A percentile compares a stretch with the other conserved stretches of the same genome.
Evolutionary conservation across 2,888 invertebrate genomes (phyloP).

Genomic region (Chrysodeixis includens): DNA sequence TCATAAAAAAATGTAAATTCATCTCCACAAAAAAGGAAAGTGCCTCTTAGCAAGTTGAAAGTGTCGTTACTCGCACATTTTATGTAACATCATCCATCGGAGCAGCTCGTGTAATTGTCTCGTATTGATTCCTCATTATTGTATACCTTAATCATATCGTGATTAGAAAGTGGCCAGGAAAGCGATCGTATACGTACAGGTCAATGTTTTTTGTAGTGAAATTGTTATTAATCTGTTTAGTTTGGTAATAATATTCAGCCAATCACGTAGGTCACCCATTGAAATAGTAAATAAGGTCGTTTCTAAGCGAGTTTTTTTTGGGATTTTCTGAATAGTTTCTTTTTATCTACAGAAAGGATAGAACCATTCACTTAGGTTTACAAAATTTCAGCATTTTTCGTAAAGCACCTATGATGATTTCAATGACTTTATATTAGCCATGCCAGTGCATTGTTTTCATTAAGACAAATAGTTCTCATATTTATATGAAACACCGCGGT

Average conservation of each 20-base stretch:
- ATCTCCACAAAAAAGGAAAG: constrained; percentile 36
- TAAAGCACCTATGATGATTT: too few species aligned
- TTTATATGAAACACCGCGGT: too few species aligned
- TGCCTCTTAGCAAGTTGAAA: constrained; percentile 19
- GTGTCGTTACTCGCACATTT: constrained; percentile 37
- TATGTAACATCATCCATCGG: constrained; percentile 29
- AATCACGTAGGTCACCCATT: too few species aligned
- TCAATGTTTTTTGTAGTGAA: background rate
- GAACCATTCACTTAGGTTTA: too few species aligned
- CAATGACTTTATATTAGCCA: too few species aligned
- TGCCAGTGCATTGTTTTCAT: too few species aligned
- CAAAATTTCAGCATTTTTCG: too few species aligned
- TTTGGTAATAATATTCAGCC: too few species aligned
- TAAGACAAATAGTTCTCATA: background rate
- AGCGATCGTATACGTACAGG: background rate
- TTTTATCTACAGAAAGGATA: too few species aligned
- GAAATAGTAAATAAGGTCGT: too few species aligned
- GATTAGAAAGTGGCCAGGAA: constrained; percentile 7
- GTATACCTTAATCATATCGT: background rate
- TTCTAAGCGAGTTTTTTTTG: too few species aligned
- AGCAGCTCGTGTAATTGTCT: constrained; percentile 16
- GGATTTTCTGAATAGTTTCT: too few species aligned
- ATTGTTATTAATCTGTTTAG: background rate
- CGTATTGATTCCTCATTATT: constrained; percentile 7
- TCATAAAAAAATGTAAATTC: background rate